Evolutionary conservation across 2,888 invertebrate genomes (phyloP).

Genomic region (Lasius platythorax): DNA sequence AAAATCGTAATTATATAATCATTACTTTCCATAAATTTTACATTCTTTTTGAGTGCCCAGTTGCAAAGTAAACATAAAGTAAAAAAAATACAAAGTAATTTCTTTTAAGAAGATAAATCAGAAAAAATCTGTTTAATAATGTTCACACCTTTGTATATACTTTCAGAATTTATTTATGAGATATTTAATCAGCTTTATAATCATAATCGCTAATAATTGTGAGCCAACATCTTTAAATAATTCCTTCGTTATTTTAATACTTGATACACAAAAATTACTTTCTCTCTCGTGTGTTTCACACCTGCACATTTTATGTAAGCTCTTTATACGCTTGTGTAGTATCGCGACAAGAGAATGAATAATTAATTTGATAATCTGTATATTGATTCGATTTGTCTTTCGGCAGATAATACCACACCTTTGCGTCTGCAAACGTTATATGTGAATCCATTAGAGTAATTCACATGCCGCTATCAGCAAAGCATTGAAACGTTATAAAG

Average conservation of each 20-base stretch:
- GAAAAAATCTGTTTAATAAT: not conserved
- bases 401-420: slow-evolving; percentile 53
- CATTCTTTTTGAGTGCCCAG: not conserved
- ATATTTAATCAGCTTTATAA: not conserved
- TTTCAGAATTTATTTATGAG: not conserved
- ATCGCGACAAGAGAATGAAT: not conserved
- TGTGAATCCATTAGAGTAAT: slow-evolving; percentile 66
- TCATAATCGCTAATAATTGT: not conserved
- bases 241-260: not conserved
- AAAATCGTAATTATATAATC: not conserved
- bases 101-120: not conserved
- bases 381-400: slow-evolving; percentile 49
- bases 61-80: not conserved
- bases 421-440: slow-evolving; percentile 28
- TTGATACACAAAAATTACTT: not conserved
- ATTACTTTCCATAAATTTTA: not conserved
- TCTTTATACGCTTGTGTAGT: not conserved
- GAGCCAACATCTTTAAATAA: not conserved
- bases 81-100: not conserved
- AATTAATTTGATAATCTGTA: slow-evolving; percentile 57
- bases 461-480: slow-evolving; percentile 57
- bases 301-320: not conserved
- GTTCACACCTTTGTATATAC: not conserved
- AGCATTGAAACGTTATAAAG: slow-evolving; percentile 59
- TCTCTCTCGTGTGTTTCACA: not conserved